Conservation (phyloP, 2,888 invertebrate genomes). For the Eupithecia insigniata region DNA sequence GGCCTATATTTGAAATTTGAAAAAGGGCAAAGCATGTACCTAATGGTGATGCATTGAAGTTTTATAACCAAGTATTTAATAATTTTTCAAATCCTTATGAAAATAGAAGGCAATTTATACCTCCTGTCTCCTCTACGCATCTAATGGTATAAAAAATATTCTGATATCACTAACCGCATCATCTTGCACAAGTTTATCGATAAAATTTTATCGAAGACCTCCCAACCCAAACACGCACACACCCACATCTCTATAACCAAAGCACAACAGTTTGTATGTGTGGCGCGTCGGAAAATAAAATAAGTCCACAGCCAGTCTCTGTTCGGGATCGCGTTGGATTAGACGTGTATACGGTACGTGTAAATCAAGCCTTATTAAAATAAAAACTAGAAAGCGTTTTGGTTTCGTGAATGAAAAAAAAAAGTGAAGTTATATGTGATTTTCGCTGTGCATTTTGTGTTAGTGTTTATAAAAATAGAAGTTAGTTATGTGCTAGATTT, state of each 20-base stretch:
- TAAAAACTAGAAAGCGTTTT: conserved; percentile 49
- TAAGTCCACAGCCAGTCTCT: conserved; percentile 50
- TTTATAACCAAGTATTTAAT: no score
- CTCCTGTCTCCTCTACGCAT: no score
- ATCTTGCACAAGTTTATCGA: conserved; percentile 6
- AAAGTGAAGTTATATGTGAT: conserved; percentile 32
- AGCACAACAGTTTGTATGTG: conserved; percentile 28
- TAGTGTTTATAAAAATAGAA: conserved; percentile 32
- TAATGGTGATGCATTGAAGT: no score
- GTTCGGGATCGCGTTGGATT: conserved; percentile 50
- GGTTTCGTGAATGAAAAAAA: conserved; percentile 33
- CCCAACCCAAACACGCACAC: conserved; percentile 43
- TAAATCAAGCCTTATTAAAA: conserved; percentile 44
- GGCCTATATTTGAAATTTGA: no score
- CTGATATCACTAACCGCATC: not conserved
- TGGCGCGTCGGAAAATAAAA: conserved; percentile 67
- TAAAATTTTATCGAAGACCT: conserved; percentile 26
- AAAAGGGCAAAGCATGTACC: no score
- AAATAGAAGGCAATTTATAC: no score
- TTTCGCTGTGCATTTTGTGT: conserved; percentile 62
- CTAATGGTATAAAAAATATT: no score
- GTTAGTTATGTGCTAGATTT: conserved; percentile 52
- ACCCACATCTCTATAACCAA: conserved; percentile 32
- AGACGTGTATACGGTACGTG: conserved; percentile 72
- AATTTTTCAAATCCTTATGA: no score